Evolutionary conservation across 1,140 invertebrate species (phyloP), one percentile per base, ranked within the genome.

Genomic region (Cydia fagiglandana): DNA sequence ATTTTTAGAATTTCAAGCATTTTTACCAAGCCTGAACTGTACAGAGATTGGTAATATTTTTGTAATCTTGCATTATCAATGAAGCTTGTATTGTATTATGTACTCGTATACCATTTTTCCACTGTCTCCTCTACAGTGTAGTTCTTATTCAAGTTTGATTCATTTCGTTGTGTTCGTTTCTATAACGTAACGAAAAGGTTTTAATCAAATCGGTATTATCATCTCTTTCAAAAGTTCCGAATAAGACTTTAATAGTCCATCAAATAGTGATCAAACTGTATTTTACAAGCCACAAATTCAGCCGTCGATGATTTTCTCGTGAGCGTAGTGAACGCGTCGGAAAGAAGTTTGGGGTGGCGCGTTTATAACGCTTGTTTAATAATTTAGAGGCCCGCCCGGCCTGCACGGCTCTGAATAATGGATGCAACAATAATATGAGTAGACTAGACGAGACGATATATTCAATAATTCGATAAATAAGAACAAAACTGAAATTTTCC

Each of bases 281-380:
- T 50, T 47, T 24, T 34, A 38, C 66, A 53, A 53, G 50, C 66
- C 15, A 41, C 15, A 45, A 70, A 70, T 70, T 66, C 66, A 56
- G 74, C 74, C 70, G 77, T 73, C 81, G 82, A 90, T 89, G 78
- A 84, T 86, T 86, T 76, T 75, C 73, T 77, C 83, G 86, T 89
- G 81, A 87, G 76, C 68, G 79, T 81, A 76, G 79, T 77, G 80
- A 82, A 85, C 83, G 80, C 75, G 75, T 79, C 82, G 79, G 83
- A 70, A 70, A 70, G 66, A 86, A 81, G 79, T 80, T 84, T 83
- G 81, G 86, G 85, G 86, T 84, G 83, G 86, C 81, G 83, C 87
- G 86, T 89, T 86, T 88, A 88, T 91, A 89, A 90, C 88, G 86
- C 79, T 81, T 88, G 88, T 91, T 92, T 92, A 92, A 92, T 92